Evolutionary conservation across 2,888 invertebrate species (phyloP), one percentile per base, ranked within the genome.

Genomic region (Epirrhoe alternata): DNA sequence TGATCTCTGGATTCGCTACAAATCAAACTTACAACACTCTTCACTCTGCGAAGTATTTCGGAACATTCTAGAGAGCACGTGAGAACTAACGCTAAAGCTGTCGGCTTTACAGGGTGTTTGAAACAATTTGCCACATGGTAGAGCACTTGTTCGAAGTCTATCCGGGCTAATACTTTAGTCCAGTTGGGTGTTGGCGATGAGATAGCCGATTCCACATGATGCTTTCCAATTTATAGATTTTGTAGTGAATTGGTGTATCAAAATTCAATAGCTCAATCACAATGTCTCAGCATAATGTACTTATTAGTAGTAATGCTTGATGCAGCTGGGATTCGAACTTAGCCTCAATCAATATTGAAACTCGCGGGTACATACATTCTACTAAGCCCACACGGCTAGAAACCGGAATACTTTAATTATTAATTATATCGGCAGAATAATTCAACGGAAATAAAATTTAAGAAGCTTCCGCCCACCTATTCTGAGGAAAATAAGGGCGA

Each of bases 101-200:
- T n/a, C n/a, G 57, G 66, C 61, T 66, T 66, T 61, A 52, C 57
- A 45, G 52, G 35, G 14, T 53, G 47, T 53, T 57, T 57, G 57
- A 61, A 66, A 66, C 61, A 66, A 61, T 66, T 66, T 66, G n/a
- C 57, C 56, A 61, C 66, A 61, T 57, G 57, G 52, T 16, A 38
- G 60, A 56, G 56, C 56, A 61, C 60, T 64, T 64, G 59, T 64
- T 55, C 38, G 52, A 35, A 51, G 52, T 53, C 38, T 30, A 61
- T 47, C 31, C 30, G 35, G 7, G 61, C 38, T 61, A 24, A 38
- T 52, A 57, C 61, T 64, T 57, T 38, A 33, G 61, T 57, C 51
- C 56, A 31, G 12, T 52, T 42, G 47, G 50, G 16, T 56, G 51
- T n/a, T 62, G 8, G 42, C 17, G 61, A 50, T 30, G 47, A 49